A percentile compares a stretch with the other conserved stretches of the same genome.
Evolutionary conservation across 2,797 vertebrate genomes (phyloP).

Genomic region (Masticophis lateralis): DNA sequence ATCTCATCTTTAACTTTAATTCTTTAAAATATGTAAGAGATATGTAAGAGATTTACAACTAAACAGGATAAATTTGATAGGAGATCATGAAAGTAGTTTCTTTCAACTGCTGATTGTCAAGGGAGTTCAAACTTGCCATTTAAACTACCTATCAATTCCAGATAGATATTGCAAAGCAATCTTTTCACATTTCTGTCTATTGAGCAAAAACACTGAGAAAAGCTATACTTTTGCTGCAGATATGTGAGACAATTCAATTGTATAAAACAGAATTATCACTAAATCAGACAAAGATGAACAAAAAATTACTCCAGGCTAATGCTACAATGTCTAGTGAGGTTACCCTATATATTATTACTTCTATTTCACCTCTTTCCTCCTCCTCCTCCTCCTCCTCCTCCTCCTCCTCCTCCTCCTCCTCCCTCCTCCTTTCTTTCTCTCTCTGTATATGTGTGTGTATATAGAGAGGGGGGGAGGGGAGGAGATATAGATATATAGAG

Average conservation of each 20-base stretch:
- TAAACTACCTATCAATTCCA: slow-evolving; percentile 67
- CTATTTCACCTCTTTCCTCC: background rate
- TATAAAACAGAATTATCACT: background rate
- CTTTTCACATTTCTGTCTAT: slow-evolving; percentile 52
- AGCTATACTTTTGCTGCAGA: slow-evolving; percentile 37
- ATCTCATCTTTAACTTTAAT: slow-evolving; percentile 78
- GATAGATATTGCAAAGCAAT: slow-evolving; percentile 69
- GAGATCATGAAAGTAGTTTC: slow-evolving; percentile 66
- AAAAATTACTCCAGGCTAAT: slow-evolving; percentile 41
- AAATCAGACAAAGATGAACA: slow-evolving; percentile 32
- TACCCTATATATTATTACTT: background rate
- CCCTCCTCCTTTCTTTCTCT: background rate
- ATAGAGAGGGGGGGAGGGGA: too few relatives aligned
- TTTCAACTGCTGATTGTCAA: slow-evolving; percentile 69
- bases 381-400: background rate
- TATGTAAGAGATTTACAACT: slow-evolving; percentile 74
- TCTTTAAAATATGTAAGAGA: slow-evolving; percentile 77
- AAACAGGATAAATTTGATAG: slow-evolving; percentile 72
- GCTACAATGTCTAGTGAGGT: background rate
- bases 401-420: too few relatives aligned
- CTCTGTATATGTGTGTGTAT: too few relatives aligned
- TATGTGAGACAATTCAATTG: slow-evolving; percentile 43
- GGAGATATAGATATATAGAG: too few relatives aligned
- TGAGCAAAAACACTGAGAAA: slow-evolving; percentile 64
- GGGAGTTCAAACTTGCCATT: slow-evolving; percentile 67